Evolutionary conservation across 2,113 vertebrate genomes (phyloP).

Genomic region (crab-eating macaque (Macaca fascicularis)): DNA sequence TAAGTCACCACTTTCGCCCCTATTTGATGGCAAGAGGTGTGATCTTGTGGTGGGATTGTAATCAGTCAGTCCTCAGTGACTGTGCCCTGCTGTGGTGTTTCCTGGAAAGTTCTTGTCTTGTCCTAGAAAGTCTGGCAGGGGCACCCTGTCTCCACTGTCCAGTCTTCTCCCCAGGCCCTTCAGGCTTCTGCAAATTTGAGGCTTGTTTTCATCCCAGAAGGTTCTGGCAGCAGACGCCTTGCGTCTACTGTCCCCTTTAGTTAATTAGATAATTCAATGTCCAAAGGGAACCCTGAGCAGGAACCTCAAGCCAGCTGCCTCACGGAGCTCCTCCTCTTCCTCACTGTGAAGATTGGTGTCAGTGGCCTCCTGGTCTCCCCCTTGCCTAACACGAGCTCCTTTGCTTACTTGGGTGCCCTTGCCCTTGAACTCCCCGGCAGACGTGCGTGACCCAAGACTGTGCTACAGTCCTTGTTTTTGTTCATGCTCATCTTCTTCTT

Average conservation of each 20-base stretch:
- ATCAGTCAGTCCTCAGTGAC: neutral
- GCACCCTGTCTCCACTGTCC: accelerated
- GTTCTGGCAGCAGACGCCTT: neutral
- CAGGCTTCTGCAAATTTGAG: neutral
- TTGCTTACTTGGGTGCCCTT: neutral
- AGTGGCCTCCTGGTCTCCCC: neutral
- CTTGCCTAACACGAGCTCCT: accelerated
- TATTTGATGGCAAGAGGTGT: accelerated
- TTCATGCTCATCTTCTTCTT: neutral
- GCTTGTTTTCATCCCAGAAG: neutral
- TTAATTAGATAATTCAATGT: neutral
- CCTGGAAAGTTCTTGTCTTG: no score
- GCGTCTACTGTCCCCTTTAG: accelerated
- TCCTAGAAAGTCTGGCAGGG: neutral
- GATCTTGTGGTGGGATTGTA: neutral
- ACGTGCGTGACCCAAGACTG: accelerated
- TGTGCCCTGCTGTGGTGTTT: neutral
- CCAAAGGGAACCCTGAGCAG: neutral
- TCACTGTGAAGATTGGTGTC: accelerated
- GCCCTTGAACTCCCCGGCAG: accelerated
- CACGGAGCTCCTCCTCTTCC: accelerated
- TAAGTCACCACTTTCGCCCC: neutral
- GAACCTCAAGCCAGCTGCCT: no score
- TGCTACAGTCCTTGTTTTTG: neutral
- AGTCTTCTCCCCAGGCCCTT: no score